Base-by-base conservation (phyloP, 2,888 invertebrate species). In the Podabrus alpinus region DNA sequence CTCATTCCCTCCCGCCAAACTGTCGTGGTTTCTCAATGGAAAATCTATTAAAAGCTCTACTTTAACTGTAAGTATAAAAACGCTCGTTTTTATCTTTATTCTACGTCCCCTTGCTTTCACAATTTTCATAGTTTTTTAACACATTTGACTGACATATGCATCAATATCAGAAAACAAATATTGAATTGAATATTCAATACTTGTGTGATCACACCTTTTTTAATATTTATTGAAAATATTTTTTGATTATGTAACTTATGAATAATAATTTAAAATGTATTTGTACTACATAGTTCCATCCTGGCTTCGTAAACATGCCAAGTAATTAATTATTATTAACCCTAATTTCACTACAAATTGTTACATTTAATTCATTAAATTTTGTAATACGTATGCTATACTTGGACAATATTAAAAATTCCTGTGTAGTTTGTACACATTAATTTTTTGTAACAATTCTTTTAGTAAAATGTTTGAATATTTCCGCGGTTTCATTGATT, bases 1-100 rank as follows among this genome's bases (percentile, higher is more conserved):
- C 45, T 95, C 95, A 68, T 93, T 93, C 85, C 95, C 95, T 17
- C 92, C 95, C 13, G 95, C 95, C 3, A 94, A 94, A 86, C 91
- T 95, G 76, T 91, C 93, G 82, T 95, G 95, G 95, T 91, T 94
- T 79, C 89, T 95, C 80, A 94, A 94, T 83, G 92, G 92, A 76
- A 91, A 91, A 82, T 89, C 91, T 80, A 91, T 93, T 83, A 89
- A 90, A 81, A 91, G 90, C 83, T 89, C 92, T 69, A 90, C 90
- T 81, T 88, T 91, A 75, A 90, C 91, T 78, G 90, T 91, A 81
- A 90, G 90, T 84, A 89, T 29, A 71, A 61, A 64, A 64, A 64
- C 21, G 62, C 62, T 64, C 21, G 17, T 61, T 61, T 60, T 13
- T 60, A 64, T 64, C 15, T 64, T 64, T 64, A 64, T 16, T 21